Percentiles rank a stretch among this genome's conserved stretches.
Evolutionary conservation across 92 coral and sea anemone genomes (phyloP).

Genomic region (Metridium senile): DNA sequence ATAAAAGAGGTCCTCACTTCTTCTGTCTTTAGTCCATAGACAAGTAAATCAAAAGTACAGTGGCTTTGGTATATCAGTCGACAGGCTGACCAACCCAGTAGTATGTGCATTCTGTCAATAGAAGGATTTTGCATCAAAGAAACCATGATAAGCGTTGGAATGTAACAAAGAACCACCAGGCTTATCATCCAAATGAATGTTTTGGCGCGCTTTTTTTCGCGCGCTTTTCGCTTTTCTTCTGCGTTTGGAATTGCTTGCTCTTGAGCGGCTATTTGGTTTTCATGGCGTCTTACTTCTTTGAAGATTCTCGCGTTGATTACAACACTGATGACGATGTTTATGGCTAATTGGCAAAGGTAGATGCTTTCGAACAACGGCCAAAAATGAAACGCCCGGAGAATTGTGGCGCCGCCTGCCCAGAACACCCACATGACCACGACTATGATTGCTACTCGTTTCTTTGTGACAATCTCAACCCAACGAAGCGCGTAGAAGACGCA

Average conservation of each 20-base stretch:
- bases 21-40: slow-evolving; percentile 21
- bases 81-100: slow-evolving; percentile 8
- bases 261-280: slow-evolving; percentile 15
- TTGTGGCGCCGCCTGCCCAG: background rate
- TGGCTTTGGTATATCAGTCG: slow-evolving; percentile 5
- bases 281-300: slow-evolving; percentile 22
- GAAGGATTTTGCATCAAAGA: background rate
- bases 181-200: slow-evolving; percentile 10
- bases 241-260: slow-evolving; percentile 6
- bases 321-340: background rate
- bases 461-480: slow-evolving; percentile 14
- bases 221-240: slow-evolving; percentile 12
- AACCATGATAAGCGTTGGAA: slow-evolving; percentile 7
- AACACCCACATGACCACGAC: background rate
- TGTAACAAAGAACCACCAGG: slow-evolving; percentile 7
- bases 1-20: background rate
- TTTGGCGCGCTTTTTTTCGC: slow-evolving; percentile 32
- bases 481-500: slow-evolving; percentile 30
- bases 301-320: slow-evolving; percentile 5
- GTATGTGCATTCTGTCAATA: background rate
- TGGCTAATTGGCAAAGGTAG: background rate
- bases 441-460: slow-evolving; percentile 1
- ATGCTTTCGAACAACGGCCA: slow-evolving; percentile 2
- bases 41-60: slow-evolving; percentile 8
- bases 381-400: background rate